Conservation (phyloP, 2,113 vertebrate species). For the Oostethus manadensis region DNA sequence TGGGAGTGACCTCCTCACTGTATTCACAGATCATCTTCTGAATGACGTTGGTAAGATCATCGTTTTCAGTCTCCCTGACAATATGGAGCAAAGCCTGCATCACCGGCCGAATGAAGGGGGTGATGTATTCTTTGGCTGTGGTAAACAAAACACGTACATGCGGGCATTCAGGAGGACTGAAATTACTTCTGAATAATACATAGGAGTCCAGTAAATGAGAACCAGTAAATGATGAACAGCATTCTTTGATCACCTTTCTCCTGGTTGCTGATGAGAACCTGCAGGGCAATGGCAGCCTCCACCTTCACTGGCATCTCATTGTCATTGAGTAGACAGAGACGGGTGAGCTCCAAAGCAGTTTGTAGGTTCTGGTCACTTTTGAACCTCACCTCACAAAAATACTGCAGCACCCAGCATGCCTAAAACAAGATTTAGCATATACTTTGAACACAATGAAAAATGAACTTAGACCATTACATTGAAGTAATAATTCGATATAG, state of each 20-base stretch:
- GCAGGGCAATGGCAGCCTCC: conserved; percentile 95
- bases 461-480: neutral
- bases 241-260: conserved; percentile 83
- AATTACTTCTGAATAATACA: neutral
- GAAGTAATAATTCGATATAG: neutral
- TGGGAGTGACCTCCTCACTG: conserved; percentile 97
- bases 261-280: conserved; percentile 98
- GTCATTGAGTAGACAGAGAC: conserved; percentile 93
- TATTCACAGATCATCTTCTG: conserved; percentile 99
- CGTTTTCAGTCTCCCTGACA: conserved; percentile 97
- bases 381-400: conserved; percentile 99
- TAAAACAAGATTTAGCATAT: conserved; percentile 33
- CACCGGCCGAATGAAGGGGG: conserved; percentile 92
- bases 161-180: too few species aligned
- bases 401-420: conserved; percentile 99
- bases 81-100: conserved; percentile 98
- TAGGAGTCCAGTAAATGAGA: neutral
- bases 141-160: neutral
- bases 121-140: conserved; percentile 96
- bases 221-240: neutral
- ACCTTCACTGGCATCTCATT: conserved; percentile 99
- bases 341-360: conserved; percentile 89
- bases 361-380: conserved; percentile 98
- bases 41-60: conserved; percentile 98
- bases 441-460: neutral